These are phyloP conservation scores for Virgularia gustaviana DNA, from an alignment of 92 coral and sea anemone genomes.

Conservation along the genomic window DNA sequence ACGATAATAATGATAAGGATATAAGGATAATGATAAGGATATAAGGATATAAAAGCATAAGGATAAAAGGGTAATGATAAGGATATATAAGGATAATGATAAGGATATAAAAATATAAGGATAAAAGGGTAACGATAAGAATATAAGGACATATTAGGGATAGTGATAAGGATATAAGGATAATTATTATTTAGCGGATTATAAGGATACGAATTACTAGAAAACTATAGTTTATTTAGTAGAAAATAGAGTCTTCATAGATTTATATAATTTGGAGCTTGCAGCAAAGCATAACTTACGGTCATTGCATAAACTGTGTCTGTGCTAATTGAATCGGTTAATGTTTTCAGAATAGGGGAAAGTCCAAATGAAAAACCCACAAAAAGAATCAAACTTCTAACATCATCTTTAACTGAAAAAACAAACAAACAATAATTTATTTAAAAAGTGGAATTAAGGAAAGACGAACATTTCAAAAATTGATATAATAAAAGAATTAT, in stretches of 20 bases:
- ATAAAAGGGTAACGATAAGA: too few relatives aligned
- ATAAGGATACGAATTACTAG: too few relatives aligned
- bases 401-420: slow-evolving; percentile 69
- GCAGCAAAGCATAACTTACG: slow-evolving; percentile 44
- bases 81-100: too few relatives aligned
- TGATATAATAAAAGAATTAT: background rate
- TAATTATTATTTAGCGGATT: too few relatives aligned
- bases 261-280: background rate
- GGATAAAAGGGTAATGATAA: too few relatives aligned
- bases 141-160: background rate
- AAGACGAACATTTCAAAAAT: background rate
- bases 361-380: slow-evolving; percentile 67
- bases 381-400: slow-evolving; percentile 64
- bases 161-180: background rate
- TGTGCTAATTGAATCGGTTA: slow-evolving; percentile 90
- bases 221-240: too few relatives aligned
- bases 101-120: too few relatives aligned
- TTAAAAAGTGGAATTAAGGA: background rate
- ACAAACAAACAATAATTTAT: background rate
- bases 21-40: too few relatives aligned
- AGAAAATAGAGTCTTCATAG: too few relatives aligned
- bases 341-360: slow-evolving; percentile 82
- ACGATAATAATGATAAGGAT: too few relatives aligned
- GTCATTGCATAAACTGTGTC: slow-evolving; percentile 98
- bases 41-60: too few relatives aligned